Evolutionary conservation across 2,797 vertebrate genomes (phyloP).

Genomic region (Argentina silus): DNA sequence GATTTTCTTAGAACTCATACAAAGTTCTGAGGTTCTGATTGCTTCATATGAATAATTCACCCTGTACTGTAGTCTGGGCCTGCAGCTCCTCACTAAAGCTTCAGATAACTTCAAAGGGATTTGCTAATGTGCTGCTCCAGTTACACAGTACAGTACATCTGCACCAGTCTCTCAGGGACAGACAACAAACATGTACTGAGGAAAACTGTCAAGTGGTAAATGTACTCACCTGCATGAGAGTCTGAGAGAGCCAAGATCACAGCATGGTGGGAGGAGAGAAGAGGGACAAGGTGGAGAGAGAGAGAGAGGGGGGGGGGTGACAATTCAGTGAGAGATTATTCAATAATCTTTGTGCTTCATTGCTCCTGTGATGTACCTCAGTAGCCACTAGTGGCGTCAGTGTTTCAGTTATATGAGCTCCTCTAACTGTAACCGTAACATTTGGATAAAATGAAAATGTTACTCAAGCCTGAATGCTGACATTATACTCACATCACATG

Average conservation of each 20-base stretch:
- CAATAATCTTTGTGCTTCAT: conserved; percentile 32
- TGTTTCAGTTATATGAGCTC: not conserved
- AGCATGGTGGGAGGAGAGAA: conserved; percentile 5
- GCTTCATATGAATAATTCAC: conserved; percentile 56
- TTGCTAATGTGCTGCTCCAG: conserved; percentile 26
- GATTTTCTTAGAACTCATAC: conserved; percentile 19
- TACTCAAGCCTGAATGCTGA: not conserved
- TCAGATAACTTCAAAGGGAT: conserved; percentile 43
- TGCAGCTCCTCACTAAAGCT: conserved; percentile 31
- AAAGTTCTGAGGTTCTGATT: conserved; percentile 43
- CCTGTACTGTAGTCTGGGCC: conserved; percentile 37
- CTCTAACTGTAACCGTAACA: not conserved
- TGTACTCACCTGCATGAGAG: conserved; percentile 90
- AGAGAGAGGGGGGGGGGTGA: conserved; percentile 36
- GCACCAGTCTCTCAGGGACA: not conserved
- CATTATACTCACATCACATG: conserved; percentile 10
- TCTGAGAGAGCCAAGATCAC: conserved; percentile 72
- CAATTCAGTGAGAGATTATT: conserved; percentile 32
- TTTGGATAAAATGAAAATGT: conserved; percentile 1
- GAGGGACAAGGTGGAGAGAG: conserved; percentile 22
- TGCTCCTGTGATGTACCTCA: conserved; percentile 26
- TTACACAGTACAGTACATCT: not conserved
- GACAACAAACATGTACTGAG: conserved; percentile 15
- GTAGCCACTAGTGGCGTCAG: not conserved
- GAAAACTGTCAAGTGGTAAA: conserved; percentile 8